Base-by-base conservation (phyloP, 2,113 vertebrate genomes). In the Pseudopipra pipra region DNA sequence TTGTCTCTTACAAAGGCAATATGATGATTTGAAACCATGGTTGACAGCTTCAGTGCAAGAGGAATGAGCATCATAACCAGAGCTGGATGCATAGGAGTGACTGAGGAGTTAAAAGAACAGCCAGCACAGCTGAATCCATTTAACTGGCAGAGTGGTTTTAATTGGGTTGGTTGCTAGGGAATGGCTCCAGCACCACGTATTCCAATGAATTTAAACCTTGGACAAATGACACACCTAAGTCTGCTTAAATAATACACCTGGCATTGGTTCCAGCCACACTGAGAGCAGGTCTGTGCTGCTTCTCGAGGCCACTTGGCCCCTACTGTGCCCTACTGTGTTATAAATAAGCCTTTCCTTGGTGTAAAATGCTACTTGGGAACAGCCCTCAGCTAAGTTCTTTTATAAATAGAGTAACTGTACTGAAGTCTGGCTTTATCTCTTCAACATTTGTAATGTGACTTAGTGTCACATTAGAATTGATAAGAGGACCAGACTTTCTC, bases 131-230 rank as follows among this genome's bases (percentile, higher is more conserved):
- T 81, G 79, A 89, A 92, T 90, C 76, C n/a, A 41, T 89, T 98
- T 97, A 97, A 96, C 92, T 97, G 96, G 76, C 89, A 91, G 89
- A 76, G 9, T 96, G 93, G 89, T 91, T 97, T 97, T 98, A 97
- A 97, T 97, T 97, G 96, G 82, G 87, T 83, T 85, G 83, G 97
- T 98, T 98, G 97, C 97, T 98, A 97, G 95, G 97, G 73, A 94
- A 95, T 97, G 91, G 77, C 75, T 91, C 94, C 51, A 65, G n/a
- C 85, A 93, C 70, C 39, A 3, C 16, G 41, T 68, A 49, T 91
- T 91, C 81, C 65, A 80, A 7, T 79, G 55, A 91, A 94, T 85
- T 92, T 75, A 56, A 87, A 46, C 12, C 23, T 15, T 93, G 95
- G 94, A 88, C 39, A 37, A 95, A 93, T 88, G 87, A 83, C 70